A percentile compares a stretch with the other conserved stretches of the same genome.
These are phyloP conservation scores for Watsonalla cultraria DNA, from an alignment of 2,888 invertebrate genomes.

Conservation along the genomic window DNA sequence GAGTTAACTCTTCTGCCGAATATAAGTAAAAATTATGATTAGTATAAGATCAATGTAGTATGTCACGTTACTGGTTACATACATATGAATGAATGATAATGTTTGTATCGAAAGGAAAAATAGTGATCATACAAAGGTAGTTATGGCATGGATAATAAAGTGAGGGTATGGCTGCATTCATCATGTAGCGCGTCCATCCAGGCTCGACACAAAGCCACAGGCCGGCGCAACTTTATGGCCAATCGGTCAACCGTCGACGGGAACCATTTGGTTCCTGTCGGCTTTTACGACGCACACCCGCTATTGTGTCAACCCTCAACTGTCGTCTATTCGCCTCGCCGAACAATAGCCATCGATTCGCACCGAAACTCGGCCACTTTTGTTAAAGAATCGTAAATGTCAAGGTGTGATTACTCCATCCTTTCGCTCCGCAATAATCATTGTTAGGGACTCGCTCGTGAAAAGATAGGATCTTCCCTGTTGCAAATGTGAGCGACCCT, in stretches of 20 bases:
- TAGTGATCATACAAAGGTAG: no score
- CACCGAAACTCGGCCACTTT: conserved; percentile 32
- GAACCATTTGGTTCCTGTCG: conserved; percentile 62
- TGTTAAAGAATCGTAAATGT: conserved; percentile 36
- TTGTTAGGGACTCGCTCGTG: conserved; percentile 33
- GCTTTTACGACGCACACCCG: conserved; percentile 49
- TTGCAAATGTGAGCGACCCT: conserved; percentile 9
- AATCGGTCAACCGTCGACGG: conserved; percentile 56
- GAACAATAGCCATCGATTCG: conserved; percentile 46
- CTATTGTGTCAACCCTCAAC: conserved; percentile 45
- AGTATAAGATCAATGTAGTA: no score
- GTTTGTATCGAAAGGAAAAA: no score
- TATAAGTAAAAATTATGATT: no score
- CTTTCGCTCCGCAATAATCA: conserved; percentile 32
- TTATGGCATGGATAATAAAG: conserved; percentile 29
- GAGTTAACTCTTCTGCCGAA: no score
- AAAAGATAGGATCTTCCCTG: conserved; percentile 30
- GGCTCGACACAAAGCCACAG: conserved; percentile 38
- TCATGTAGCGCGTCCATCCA: conserved; percentile 46
- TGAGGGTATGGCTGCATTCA: conserved; percentile 42
- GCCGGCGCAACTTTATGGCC: conserved; percentile 46
- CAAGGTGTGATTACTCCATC: conserved; percentile 28
- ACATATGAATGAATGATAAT: no score
- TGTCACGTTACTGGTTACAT: no score
- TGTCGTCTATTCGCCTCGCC: conserved; percentile 11